Evolutionary conservation across 64 coral and sea anemone species (phyloP), one percentile per base, ranked within the genome.

Genomic region (Hydrozoanthus tunicans): DNA sequence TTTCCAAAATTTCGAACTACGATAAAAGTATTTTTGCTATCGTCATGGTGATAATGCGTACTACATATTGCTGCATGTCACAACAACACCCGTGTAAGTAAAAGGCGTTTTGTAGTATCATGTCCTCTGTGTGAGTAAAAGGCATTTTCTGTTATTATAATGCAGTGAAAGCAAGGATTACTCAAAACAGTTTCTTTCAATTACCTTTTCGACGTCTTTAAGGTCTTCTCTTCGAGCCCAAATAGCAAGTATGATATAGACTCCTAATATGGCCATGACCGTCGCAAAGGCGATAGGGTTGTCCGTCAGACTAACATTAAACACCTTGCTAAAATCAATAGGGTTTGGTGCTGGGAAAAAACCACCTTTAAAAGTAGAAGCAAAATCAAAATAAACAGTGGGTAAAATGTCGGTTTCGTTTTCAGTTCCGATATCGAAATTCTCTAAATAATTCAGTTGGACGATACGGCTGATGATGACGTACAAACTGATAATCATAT

Each of bases 321-420:
- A 97, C 6, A 97, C 95, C 77, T 97, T 97, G 65, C 91, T 94
- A 26, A 97, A 97, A 63, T 97, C 95, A 43, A 97, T 97, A 56
- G 95, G 95, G 25, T 97, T 97, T 43, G 95, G 95, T 8, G 95
- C 95, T 4, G 93, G 92, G 64, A 97, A 97, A 85, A 97, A 94
- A 15, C 95, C 91, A 84, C 95, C 95, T 97, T 85, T 17, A 9
- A 81, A 76, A 75, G 5, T 69, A 81, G 5, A 0, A 52, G 59
- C 5, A 67, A 85, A 69, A 66, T 43, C 32, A 43, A 43, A 2
- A 2, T 43, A 43, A 43, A 43, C 20, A 20, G 20, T 20, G 20
- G 20, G 20, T 20, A 20, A 20, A 20, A 20, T 20, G 20, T 20
- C 20, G 20, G 20, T 20, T 20, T 20, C 20, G 20, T 20, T 20